phyloP scores from a whole-genome alignment of 2,888 invertebrate genomes.

The Ichneumon xanthorius region DNA sequence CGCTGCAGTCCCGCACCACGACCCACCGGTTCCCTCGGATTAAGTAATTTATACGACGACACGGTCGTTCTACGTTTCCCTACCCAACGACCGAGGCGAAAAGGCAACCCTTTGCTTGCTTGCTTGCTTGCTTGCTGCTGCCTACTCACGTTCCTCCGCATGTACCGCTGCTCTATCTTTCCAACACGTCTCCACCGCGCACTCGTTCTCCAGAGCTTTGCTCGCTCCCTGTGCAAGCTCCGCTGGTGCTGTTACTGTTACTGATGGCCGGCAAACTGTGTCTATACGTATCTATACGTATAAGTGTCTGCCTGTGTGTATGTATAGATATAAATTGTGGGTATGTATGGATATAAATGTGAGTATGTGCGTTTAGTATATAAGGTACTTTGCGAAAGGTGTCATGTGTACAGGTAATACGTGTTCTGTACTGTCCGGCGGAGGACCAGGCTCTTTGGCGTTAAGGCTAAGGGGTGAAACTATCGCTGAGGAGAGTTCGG shows the following conservation, averaged over 20 bases:
- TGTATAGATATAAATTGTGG: not conserved
- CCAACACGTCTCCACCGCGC: not conserved
- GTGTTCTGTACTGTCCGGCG: too few relatives aligned
- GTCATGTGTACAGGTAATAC: constrained; percentile 4
- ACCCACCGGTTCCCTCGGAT: constrained; percentile 30
- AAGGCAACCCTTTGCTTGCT: constrained; percentile 30
- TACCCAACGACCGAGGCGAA: constrained; percentile 51
- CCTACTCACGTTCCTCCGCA: constrained; percentile 38
- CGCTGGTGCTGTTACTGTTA: constrained; percentile 10
- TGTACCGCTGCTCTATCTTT: constrained; percentile 26
- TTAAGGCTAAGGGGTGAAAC: constrained; percentile 7
- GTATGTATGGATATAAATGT: not conserved
- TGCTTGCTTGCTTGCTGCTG: constrained; percentile 16
- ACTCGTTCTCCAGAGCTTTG: constrained; percentile 27
- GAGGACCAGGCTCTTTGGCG: too few relatives aligned
- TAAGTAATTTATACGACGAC: constrained; percentile 59
- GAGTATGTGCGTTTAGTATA: too few relatives aligned
- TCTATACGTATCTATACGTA: not conserved
- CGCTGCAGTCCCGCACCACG: not conserved
- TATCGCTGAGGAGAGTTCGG: not conserved
- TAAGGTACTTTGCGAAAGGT: too few relatives aligned
- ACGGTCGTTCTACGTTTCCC: constrained; percentile 51
- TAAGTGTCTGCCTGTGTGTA: not conserved
- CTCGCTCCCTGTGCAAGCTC: constrained; percentile 12
- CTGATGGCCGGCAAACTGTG: constrained; percentile 1